phyloP scores from a whole-genome alignment of 2,113 vertebrate species.

The Lota lota region DNA sequence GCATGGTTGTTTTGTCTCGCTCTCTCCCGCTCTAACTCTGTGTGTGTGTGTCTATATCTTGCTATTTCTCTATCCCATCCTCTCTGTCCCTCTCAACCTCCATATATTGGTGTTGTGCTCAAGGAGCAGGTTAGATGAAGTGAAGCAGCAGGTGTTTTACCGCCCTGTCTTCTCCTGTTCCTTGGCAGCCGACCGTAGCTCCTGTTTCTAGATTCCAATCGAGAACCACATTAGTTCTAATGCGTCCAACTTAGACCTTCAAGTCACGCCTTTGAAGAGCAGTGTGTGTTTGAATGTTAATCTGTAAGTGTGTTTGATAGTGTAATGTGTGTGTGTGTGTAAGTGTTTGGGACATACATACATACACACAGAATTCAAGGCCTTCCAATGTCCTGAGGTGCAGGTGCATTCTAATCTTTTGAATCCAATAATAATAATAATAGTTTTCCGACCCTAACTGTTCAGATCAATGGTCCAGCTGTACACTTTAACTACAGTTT shows the following conservation, averaged over 20 bases:
- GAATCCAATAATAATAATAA: background rate
- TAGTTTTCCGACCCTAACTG: background rate
- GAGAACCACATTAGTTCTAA: background rate
- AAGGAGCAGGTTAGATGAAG: too few relatives aligned
- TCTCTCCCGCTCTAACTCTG: background rate
- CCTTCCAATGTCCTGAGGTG: background rate
- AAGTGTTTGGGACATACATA: background rate
- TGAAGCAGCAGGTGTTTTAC: too few relatives aligned
- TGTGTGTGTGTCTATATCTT: background rate
- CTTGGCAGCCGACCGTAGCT: background rate
- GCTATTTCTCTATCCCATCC: background rate
- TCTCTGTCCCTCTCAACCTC: background rate
- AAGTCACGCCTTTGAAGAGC: background rate
- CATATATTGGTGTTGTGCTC: too few relatives aligned
- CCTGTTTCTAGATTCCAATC: background rate
- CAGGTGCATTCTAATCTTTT: background rate
- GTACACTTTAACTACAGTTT: too few relatives aligned
- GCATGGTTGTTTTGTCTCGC: background rate
- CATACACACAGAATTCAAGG: background rate
- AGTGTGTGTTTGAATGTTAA: background rate
- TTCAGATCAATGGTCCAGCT: background rate
- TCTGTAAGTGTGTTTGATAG: background rate
- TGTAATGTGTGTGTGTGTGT: slow-evolving; percentile 4
- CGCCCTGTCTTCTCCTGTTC: background rate
- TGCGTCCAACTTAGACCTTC: background rate